Base-by-base conservation (phyloP, 1,140 invertebrate genomes). In the Spodoptera frugiperda region DNA sequence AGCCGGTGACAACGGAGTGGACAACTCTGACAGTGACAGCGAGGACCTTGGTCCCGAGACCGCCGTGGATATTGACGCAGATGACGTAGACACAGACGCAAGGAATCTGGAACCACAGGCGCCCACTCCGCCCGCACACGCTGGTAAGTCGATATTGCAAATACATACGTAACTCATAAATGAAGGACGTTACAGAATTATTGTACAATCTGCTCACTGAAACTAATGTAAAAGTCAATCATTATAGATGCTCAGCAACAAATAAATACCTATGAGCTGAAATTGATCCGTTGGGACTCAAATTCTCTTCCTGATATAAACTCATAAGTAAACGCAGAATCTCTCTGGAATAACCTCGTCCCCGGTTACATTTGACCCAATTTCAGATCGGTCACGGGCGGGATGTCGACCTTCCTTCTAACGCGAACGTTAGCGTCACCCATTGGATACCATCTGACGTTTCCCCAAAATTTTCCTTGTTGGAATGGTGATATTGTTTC, bases 91-190 rank as follows among this genome's bases (percentile, higher is more conserved):
- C 84, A 89, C 95, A 19, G 96, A 95, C 0, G 95, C 95, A 1
- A 95, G 95, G 85, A 95, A 95, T 0, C 95, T 96, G 82, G 96
- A 88, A 21, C 89, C 96, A 0, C 96, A 88, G n/a, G 93, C 95
- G 12, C 95, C 95, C 0, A 95, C 95, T 0, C 95, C 95, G 39
- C 95, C 95, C 5, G 94, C 94, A 14, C 94, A 95, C 78, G 81
- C 93, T 80, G 94, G 95, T 95, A 84, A 84, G 91, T 54, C n/a
- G 3, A 3, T 17, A 19, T 21, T 39, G 33, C 9, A 44, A 49
- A n/a, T 17, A 2, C 30, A 39, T 61, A 33, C 30, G 6, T 33
- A 15, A 3, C 33, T 15, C 39, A 8, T 51, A 0, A 51, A n/a
- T n/a, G 14, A 49, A 14, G 0, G n/a, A 49, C 12, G n/a, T 8